Percentiles rank a stretch among this genome's conserved stretches.
phyloP scores from a whole-genome alignment of 2,113 vertebrate species.

The Paralichthys olivaceus region DNA sequence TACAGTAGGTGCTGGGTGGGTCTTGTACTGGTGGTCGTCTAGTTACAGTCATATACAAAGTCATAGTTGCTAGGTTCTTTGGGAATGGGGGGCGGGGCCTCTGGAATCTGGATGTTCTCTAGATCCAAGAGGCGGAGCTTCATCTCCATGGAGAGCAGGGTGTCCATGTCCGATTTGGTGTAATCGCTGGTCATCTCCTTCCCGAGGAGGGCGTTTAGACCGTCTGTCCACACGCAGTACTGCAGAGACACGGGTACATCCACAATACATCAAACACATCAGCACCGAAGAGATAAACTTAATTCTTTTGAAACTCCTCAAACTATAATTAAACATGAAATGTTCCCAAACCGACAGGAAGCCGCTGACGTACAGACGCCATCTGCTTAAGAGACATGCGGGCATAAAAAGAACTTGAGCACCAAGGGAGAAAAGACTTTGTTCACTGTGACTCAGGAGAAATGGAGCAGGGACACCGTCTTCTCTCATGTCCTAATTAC shows the following conservation, averaged over 20 bases:
- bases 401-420: neutral
- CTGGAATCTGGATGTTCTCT: slow-evolving; percentile 99
- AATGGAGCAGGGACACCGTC: slow-evolving; percentile 20
- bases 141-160: slow-evolving; percentile 99
- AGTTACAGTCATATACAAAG: slow-evolving; percentile 99
- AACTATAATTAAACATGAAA: neutral
- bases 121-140: slow-evolving; percentile 98
- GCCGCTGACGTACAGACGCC: neutral
- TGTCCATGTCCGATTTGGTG: slow-evolving; percentile 95
- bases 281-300: neutral
- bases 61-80: slow-evolving; percentile 99
- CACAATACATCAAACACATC: neutral
- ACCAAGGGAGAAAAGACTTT: slow-evolving; percentile 10
- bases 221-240: slow-evolving; percentile 99
- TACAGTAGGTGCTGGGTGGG: slow-evolving; percentile 63
- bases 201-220: slow-evolving; percentile 95
- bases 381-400: slow-evolving; percentile 2
- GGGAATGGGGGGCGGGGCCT: slow-evolving; percentile 96
- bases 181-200: slow-evolving; percentile 99
- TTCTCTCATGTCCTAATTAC: slow-evolving; percentile 34
- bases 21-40: slow-evolving; percentile 64
- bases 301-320: neutral
- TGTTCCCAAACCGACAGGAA: neutral
- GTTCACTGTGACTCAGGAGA: slow-evolving; percentile 33
- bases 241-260: slow-evolving; percentile 56